Evolutionary conservation across 2,888 invertebrate species (phyloP).

Genomic region (Melinaea marsaeus): DNA sequence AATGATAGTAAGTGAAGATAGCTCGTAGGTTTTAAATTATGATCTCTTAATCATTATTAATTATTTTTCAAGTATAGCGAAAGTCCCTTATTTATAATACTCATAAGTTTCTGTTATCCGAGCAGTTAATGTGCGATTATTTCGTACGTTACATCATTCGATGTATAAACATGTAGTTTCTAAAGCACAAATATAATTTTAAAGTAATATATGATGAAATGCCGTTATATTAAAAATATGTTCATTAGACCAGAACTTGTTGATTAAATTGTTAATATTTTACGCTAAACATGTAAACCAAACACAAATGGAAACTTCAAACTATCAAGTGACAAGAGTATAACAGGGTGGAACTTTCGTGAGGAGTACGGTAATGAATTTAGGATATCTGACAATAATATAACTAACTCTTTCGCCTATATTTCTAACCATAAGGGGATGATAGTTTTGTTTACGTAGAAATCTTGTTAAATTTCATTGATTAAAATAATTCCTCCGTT

Average conservation of each 20-base stretch:
- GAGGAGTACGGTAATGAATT: conserved; percentile 59
- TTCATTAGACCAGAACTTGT: conserved; percentile 26
- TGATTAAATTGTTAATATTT: conserved; percentile 19
- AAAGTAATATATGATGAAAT: conserved; percentile 33
- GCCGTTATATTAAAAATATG: conserved; percentile 37
- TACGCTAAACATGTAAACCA: conserved; percentile 17
- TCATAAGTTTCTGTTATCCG: conserved; percentile 64
- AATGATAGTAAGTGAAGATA: conserved; percentile 72
- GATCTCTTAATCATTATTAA: conserved; percentile 79
- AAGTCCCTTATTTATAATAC: conserved; percentile 75
- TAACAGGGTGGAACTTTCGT: conserved; percentile 55
- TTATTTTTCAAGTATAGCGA: conserved; percentile 68
- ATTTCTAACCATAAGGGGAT: conserved; percentile 22
- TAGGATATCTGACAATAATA: conserved; percentile 74
- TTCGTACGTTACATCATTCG: conserved; percentile 31
- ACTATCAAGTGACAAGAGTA: conserved; percentile 49
- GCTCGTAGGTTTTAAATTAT: conserved; percentile 72
- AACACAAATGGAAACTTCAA: conserved; percentile 11
- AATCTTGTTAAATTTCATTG: conserved; percentile 3
- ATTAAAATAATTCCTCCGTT: conserved; percentile 15
- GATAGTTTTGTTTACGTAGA: conserved; percentile 11
- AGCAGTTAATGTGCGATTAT: conserved; percentile 16
- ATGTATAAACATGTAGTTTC: conserved; percentile 42
- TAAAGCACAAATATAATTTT: conserved; percentile 50
- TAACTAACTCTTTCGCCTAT: conserved; percentile 47